Evolutionary conservation across 2,888 invertebrate genomes (phyloP).

Genomic region (Iselma pallidipennis): DNA sequence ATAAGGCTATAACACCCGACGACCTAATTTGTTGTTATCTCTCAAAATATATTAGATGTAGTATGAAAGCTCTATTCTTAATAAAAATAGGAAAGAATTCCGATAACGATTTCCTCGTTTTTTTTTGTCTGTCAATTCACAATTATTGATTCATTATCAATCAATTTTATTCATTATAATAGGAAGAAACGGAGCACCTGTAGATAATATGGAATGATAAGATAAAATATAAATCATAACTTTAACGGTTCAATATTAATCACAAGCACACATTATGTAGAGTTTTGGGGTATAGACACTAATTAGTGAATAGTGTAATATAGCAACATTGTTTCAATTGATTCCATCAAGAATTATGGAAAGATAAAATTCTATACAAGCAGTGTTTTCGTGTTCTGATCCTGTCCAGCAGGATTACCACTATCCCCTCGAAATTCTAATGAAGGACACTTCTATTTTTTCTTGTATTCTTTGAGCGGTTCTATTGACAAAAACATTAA

Average conservation of each 20-base stretch:
- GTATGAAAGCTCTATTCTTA: not conserved
- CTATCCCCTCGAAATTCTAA: not conserved
- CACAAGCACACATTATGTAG: constrained; percentile 14
- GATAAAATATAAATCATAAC: constrained; percentile 20
- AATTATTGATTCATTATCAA: not conserved
- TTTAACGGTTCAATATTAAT: constrained; percentile 20
- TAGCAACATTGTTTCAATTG: constrained; percentile 1
- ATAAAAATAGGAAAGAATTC: not conserved
- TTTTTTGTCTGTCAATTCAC: too few relatives aligned
- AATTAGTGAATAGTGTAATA: constrained; percentile 21
- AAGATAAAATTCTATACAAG: too few relatives aligned
- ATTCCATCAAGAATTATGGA: not conserved
- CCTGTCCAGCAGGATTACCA: not conserved
- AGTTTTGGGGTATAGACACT: constrained; percentile 20
- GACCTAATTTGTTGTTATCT: not conserved
- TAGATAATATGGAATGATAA: constrained; percentile 14
- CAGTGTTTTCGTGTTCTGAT: not conserved
- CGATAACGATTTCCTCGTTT: too few relatives aligned
- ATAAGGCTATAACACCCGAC: not conserved
- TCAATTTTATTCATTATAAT: not conserved
- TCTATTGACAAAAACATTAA: not conserved
- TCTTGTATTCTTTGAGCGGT: too few relatives aligned
- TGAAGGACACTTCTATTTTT: too few relatives aligned
- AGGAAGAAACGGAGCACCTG: constrained; percentile 11
- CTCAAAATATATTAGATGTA: not conserved